phyloP scores from a whole-genome alignment of 1,140 invertebrate genomes.

The Orchestia grillus region DNA sequence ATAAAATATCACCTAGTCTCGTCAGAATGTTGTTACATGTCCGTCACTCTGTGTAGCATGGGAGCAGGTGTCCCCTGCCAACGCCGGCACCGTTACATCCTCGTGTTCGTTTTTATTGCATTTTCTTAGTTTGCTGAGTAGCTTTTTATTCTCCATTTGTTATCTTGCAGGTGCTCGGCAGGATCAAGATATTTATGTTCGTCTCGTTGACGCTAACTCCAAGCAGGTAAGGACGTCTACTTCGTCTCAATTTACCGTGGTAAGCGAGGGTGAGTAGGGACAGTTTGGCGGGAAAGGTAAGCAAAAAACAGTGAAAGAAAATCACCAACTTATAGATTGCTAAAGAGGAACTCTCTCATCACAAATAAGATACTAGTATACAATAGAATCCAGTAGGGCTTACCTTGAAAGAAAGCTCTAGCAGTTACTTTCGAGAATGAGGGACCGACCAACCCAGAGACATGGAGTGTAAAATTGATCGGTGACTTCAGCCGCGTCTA shows the following conservation, averaged over 20 bases:
- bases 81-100: background rate
- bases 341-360: background rate
- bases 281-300: background rate
- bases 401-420: background rate
- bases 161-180: constrained; percentile 49
- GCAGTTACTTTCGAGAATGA: background rate
- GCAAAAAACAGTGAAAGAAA: background rate
- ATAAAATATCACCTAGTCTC: background rate
- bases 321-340: background rate
- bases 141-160: constrained; percentile 17
- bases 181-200: constrained; percentile 57
- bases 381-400: no score
- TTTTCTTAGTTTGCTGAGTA: background rate
- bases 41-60: background rate
- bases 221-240: constrained; percentile 52
- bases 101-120: background rate
- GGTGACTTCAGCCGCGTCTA: background rate
- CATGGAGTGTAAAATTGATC: background rate
- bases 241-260: background rate
- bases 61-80: background rate
- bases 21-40: background rate
- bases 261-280: background rate
- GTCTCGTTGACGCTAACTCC: constrained; percentile 52
- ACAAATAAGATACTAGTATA: background rate
- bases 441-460: background rate